Percentiles rank a stretch among this genome's conserved stretches.
phyloP scores from a whole-genome alignment of 2,113 vertebrate species.

The Seriola rivoliana region DNA sequence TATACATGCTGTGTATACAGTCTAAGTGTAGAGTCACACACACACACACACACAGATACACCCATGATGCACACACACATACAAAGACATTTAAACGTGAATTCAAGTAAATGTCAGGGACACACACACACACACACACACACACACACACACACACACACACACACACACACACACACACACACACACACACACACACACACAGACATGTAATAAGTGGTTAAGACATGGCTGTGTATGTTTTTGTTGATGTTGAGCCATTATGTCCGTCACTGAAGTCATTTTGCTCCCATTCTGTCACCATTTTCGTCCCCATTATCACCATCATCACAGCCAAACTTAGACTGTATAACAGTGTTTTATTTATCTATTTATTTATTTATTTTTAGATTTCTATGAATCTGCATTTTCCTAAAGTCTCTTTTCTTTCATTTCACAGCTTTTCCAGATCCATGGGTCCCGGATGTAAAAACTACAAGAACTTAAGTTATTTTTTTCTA shows the following conservation, averaged over 20 bases:
- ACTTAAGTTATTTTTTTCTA: constrained; percentile 43
- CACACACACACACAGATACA: constrained; percentile 9
- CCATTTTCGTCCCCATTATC: constrained; percentile 59
- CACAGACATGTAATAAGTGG: not conserved
- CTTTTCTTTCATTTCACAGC: constrained; percentile 70
- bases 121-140: not conserved
- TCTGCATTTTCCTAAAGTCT: constrained; percentile 11
- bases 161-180: not conserved
- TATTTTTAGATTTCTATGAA: not conserved
- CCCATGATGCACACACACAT: constrained; percentile 13
- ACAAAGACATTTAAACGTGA: not conserved
- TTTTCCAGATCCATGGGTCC: constrained; percentile 87
- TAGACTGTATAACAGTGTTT: not conserved
- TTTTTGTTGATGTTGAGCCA: constrained; percentile 35
- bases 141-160: constrained; percentile 23
- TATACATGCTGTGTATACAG: constrained; percentile 30
- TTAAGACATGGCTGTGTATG: constrained; percentile 15
- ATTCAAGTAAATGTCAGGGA: not conserved
- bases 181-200: constrained; percentile 23
- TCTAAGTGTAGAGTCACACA: constrained; percentile 27
- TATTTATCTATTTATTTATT: not conserved
- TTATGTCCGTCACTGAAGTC: constrained; percentile 24
- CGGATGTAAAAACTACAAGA: constrained; percentile 79
- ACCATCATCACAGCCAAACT: constrained; percentile 52
- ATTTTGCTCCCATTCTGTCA: constrained; percentile 62